Base-by-base conservation (phyloP, 2,797 vertebrate genomes). In the Myripristis murdjan region DNA sequence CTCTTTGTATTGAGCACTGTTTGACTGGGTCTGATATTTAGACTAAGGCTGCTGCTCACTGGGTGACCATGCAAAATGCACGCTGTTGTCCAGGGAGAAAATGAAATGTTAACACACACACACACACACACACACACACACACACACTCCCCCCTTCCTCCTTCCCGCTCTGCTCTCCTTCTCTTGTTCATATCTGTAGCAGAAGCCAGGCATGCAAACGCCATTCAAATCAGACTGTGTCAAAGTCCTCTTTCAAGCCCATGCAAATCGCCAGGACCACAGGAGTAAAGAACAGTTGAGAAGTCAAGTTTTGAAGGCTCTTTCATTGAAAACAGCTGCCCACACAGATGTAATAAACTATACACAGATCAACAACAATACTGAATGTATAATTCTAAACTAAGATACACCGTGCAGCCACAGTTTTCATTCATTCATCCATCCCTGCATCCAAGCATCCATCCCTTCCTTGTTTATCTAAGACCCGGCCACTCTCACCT, bases 141-240 rank as follows among this genome's bases (percentile, higher is more conserved):
- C 28, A 31, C 28, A 31, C 28, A 31, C 28, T n/a, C 48, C 20
- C 66, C 67, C 52, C 35, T 35, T 44, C 44, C 54, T 46, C 37
- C 43, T 15, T 33, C 16, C 20, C 44, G 20, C 12, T 66, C 28
- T 56, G 6, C 22, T 65, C 31, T 20, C 43, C 20, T 51, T 62
- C 73, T 37, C 47, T 58, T 3, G 2, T 67, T 67, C 77, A 63
- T 82, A 86, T 89, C 84, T 85, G 41, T n/a, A 51, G 67, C 71
- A 76, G 70, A 59, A 66, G 59, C 56, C 12, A 64, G 55, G 46
- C 74, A 94, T 94, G 93, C 94, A 95, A 95, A 95, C 83, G 16
- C 6, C 57, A 95, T 94, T 94, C 93, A 95, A 95, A 95, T 94
- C 18, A 33, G 46, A 64, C 31, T 10, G 35, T 77, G 64, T 90